Percentiles rank a stretch among this genome's conserved stretches.
These are phyloP conservation scores for Thyatira batis DNA, from an alignment of 2,888 invertebrate species.

Conservation along the genomic window DNA sequence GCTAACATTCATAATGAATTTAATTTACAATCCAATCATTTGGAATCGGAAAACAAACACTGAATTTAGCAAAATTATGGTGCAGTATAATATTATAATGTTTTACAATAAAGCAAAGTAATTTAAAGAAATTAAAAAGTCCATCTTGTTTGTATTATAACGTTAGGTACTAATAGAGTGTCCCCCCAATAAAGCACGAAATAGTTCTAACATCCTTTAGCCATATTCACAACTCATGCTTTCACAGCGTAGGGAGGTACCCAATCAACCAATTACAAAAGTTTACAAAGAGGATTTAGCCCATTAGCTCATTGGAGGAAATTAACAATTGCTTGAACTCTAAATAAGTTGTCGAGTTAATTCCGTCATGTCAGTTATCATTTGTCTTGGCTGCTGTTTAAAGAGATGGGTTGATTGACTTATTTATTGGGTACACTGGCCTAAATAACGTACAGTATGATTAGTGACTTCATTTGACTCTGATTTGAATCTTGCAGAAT, in stretches of 20 bases:
- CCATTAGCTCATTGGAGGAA: conserved; percentile 80
- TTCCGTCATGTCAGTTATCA: conserved; percentile 77
- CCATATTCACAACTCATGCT: not conserved
- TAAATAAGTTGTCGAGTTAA: conserved; percentile 78
- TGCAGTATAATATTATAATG: too few relatives aligned
- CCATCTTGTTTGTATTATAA: too few relatives aligned
- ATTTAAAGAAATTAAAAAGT: not conserved
- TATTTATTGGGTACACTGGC: conserved; percentile 46
- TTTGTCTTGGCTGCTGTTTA: conserved; percentile 53
- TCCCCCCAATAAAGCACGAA: not conserved
- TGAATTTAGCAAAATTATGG: not conserved
- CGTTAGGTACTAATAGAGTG: too few relatives aligned
- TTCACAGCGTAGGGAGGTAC: conserved; percentile 15
- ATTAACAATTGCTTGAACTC: conserved; percentile 80
- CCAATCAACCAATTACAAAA: conserved; percentile 76
- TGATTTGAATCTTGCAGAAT: conserved; percentile 6
- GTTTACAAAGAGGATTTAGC: conserved; percentile 72
- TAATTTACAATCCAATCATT: not conserved
- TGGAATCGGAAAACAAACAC: not conserved
- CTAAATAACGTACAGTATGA: conserved; percentile 23
- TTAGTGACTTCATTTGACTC: conserved; percentile 30
- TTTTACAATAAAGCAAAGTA: too few relatives aligned
- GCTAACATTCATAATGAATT: not conserved
- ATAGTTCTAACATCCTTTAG: not conserved
- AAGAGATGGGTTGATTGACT: conserved; percentile 55